Conservation (phyloP, 1,140 invertebrate genomes). For the Parasteatoda tepidariorum region DNA sequence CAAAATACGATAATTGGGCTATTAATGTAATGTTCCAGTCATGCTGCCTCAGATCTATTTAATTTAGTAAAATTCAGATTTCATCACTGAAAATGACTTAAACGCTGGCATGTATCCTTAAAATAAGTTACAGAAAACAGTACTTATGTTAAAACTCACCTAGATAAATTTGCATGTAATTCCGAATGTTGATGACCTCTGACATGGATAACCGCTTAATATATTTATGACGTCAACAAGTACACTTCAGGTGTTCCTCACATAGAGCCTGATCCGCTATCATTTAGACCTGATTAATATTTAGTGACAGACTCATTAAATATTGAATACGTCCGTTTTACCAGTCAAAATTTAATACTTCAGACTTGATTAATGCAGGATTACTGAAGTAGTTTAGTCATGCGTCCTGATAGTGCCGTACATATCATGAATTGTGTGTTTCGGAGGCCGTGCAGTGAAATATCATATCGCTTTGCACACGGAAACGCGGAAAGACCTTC, state of each 20-base stretch:
- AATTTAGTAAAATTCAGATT: too few relatives aligned
- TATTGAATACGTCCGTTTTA: conserved; percentile 57
- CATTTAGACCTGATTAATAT: conserved; percentile 58
- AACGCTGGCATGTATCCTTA: too few relatives aligned
- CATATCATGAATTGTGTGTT: conserved; percentile 29
- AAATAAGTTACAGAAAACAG: too few relatives aligned
- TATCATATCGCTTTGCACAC: not conserved
- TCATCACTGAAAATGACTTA: too few relatives aligned
- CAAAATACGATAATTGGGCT: too few relatives aligned
- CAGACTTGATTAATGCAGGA: conserved; percentile 50
- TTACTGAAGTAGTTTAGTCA: conserved; percentile 23
- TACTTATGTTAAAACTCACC: conserved; percentile 7
- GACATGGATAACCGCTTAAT: conserved; percentile 52
- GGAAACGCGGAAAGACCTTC: conserved; percentile 15
- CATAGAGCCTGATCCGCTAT: conserved; percentile 46
- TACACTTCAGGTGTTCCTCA: conserved; percentile 35
- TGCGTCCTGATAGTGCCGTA: conserved; percentile 31
- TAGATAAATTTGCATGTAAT: conserved; percentile 28
- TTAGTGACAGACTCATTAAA: conserved; percentile 57
- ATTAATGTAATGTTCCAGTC: too few relatives aligned
- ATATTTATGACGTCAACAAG: conserved; percentile 57
- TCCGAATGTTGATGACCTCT: conserved; percentile 16
- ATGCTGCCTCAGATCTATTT: too few relatives aligned
- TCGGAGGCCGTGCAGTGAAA: conserved; percentile 14
- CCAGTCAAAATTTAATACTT: conserved; percentile 48